Evolutionary conservation across 2,888 invertebrate genomes (phyloP).

Genomic region (Myopa tessellatipennis): DNA sequence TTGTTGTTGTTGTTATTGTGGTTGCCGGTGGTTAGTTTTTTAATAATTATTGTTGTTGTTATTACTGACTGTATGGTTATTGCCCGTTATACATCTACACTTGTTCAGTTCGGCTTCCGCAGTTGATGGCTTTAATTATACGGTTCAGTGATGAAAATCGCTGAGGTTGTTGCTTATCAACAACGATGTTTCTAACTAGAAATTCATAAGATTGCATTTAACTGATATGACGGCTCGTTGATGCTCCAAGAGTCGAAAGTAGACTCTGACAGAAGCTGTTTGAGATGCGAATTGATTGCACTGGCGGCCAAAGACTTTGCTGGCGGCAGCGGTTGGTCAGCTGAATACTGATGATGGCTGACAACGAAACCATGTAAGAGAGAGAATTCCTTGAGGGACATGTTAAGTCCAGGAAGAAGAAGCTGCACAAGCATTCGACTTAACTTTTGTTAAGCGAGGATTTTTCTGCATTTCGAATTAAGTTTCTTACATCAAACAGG

Average conservation of each 20-base stretch:
- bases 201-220: neutral
- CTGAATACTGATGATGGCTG: too few relatives aligned
- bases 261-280: neutral
- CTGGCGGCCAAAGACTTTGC: too few relatives aligned
- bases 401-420: too few relatives aligned
- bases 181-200: neutral
- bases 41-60: too few relatives aligned
- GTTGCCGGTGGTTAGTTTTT: neutral
- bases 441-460: too few relatives aligned
- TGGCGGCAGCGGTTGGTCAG: too few relatives aligned
- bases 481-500: too few relatives aligned
- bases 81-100: neutral
- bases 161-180: neutral
- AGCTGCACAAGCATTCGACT: too few relatives aligned
- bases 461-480: too few relatives aligned
- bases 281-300: neutral
- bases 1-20: constrained; percentile 3
- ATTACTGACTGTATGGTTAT: neutral
- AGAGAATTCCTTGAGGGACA: too few relatives aligned
- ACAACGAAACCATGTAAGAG: too few relatives aligned
- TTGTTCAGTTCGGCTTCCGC: neutral
- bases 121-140: neutral
- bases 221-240: neutral
- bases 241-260: neutral
- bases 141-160: neutral